Evolutionary conservation across 1,140 invertebrate species (phyloP).

Genomic region (Monomorium pharaonis): DNA sequence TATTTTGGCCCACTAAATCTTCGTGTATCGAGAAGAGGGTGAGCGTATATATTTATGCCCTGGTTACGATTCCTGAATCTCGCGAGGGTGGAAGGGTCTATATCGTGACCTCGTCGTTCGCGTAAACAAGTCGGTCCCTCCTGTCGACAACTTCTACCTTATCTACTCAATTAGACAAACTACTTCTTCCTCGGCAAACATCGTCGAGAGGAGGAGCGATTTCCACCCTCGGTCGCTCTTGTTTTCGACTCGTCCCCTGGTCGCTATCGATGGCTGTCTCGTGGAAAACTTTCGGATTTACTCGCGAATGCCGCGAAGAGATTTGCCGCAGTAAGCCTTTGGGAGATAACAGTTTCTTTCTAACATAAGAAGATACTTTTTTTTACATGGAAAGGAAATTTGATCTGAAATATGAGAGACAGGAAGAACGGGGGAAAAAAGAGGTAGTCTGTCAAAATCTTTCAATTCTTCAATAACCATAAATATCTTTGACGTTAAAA

Average conservation of each 20-base stretch:
- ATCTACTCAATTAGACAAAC: conserved; percentile 77
- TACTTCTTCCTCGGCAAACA: conserved; percentile 67
- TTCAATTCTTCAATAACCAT: not conserved
- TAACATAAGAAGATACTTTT: not conserved
- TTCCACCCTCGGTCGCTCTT: conserved; percentile 13
- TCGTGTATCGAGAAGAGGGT: not conserved
- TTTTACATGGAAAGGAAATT: not conserved
- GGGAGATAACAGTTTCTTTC: not conserved
- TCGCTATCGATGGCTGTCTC: conserved; percentile 19
- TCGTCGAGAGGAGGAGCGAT: not conserved
- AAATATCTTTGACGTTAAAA: not conserved
- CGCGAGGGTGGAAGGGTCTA: not conserved
- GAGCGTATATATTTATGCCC: not conserved
- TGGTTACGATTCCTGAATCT: not conserved
- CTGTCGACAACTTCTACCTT: conserved; percentile 67
- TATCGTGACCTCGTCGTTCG: conserved; percentile 55
- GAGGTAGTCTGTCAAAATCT: not conserved
- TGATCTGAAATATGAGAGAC: not conserved
- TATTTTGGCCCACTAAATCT: conserved; percentile 41
- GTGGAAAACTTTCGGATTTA: conserved; percentile 33
- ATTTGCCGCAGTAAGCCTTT: not conserved
- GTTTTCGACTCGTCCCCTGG: conserved; percentile 21
- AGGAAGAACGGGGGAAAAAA: not conserved
- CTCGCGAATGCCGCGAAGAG: not conserved
- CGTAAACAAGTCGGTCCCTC: conserved; percentile 74